Evolutionary conservation across 2,888 invertebrate species (phyloP).

Genomic region (Phlogophora meticulosa): DNA sequence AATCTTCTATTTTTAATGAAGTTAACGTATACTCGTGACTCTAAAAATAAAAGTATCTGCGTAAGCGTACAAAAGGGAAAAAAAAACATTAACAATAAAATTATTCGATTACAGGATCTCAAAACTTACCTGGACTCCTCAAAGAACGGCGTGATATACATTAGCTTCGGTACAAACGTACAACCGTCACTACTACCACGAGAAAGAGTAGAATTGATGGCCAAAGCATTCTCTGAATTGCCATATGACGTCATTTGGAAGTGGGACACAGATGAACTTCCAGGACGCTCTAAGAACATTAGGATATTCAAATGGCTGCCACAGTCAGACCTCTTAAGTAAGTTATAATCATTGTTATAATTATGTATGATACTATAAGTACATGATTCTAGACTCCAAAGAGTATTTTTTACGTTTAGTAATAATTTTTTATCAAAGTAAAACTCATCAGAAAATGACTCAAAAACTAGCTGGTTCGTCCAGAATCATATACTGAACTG

Average conservation of each 20-base stretch:
- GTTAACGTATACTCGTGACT: too few species aligned
- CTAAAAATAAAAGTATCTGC: too few species aligned
- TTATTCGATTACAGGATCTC: slow-evolving; percentile 74
- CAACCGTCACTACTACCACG: slow-evolving; percentile 74
- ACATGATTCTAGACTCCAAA: too few species aligned
- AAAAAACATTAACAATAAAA: too few species aligned
- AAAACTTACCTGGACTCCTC: slow-evolving; percentile 80
- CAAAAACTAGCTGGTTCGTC: too few species aligned
- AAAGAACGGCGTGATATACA: slow-evolving; percentile 82
- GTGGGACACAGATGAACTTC: slow-evolving; percentile 73
- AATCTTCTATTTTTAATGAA: too few species aligned
- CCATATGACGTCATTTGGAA: slow-evolving; percentile 82
- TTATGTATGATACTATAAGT: background rate
- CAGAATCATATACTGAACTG: too few species aligned
- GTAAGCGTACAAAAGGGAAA: too few species aligned
- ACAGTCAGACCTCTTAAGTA: slow-evolving; percentile 82
- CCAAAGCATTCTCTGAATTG: slow-evolving; percentile 76
- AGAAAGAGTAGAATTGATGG: slow-evolving; percentile 71
- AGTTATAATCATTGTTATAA: slow-evolving; percentile 52
- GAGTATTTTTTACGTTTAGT: too few species aligned
- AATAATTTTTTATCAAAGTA: too few species aligned
- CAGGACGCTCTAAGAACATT: slow-evolving; percentile 69
- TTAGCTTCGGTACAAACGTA: slow-evolving; percentile 85
- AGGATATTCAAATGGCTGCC: slow-evolving; percentile 77
- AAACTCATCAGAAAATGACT: too few species aligned